phyloP scores from a whole-genome alignment of 2,113 vertebrate genomes.

The Catharus fuscescens region DNA sequence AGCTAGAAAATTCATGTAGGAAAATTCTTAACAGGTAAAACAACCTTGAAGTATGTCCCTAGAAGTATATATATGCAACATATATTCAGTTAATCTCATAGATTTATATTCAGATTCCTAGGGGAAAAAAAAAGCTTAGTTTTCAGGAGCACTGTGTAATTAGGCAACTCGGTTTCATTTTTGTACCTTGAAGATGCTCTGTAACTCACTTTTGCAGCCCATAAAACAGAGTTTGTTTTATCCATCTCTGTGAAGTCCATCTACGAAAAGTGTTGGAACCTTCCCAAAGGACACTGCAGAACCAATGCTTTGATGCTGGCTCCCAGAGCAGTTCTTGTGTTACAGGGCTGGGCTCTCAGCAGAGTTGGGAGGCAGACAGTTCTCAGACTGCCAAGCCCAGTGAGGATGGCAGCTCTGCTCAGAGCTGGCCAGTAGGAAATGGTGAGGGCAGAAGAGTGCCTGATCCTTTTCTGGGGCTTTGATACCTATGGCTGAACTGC shows the following conservation, averaged over 20 bases:
- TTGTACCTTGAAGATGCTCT: conserved; percentile 5
- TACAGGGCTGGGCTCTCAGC: background rate
- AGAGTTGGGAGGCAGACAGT: fast-evolving
- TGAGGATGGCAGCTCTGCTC: background rate
- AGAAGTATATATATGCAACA: background rate
- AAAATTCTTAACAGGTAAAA: background rate
- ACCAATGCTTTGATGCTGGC: background rate
- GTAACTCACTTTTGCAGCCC: background rate
- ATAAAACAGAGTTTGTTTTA: background rate
- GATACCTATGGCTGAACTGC: background rate
- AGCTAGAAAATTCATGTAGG: background rate
- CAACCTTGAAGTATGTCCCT: background rate
- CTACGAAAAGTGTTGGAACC: background rate
- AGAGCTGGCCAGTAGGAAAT: background rate
- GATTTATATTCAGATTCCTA: background rate
- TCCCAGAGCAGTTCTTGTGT: background rate
- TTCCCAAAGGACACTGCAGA: background rate
- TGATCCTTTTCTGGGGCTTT: background rate
- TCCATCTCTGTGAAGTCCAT: background rate
- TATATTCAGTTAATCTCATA: background rate
- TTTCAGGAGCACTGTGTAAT: background rate
- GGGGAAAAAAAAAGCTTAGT: background rate
- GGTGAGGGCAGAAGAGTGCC: background rate
- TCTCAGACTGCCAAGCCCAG: background rate
- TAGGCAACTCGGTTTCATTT: background rate